A percentile compares a stretch with the other conserved stretches of the same genome.
Evolutionary conservation across 2,888 invertebrate genomes (phyloP).

Genomic region (Noctua comes): DNA sequence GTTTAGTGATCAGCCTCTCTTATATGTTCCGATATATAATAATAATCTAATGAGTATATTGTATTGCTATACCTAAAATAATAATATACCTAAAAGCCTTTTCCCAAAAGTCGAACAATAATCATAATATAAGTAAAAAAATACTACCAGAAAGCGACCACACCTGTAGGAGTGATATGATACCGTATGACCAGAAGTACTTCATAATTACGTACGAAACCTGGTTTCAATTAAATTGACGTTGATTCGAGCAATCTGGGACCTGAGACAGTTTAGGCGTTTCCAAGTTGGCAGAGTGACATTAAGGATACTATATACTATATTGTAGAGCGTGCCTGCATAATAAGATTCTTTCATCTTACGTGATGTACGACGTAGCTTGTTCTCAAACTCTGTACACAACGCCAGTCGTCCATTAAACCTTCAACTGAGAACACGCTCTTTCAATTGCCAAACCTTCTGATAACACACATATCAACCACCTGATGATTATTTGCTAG

Average conservation of each 20-base stretch:
- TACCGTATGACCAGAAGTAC: slow-evolving; percentile 6
- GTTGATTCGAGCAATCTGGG: slow-evolving; percentile 14
- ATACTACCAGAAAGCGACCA: slow-evolving; percentile 23
- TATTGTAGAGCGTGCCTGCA: neutral
- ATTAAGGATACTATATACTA: neutral
- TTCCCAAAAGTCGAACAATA: slow-evolving; percentile 3
- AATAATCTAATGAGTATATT: slow-evolving; percentile 25
- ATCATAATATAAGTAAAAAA: slow-evolving; percentile 14
- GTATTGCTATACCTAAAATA: slow-evolving; percentile 5
- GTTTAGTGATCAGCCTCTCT: slow-evolving; percentile 39
- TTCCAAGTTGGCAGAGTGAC: slow-evolving; percentile 32
- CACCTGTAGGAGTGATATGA: neutral
- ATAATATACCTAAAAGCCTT: slow-evolving; percentile 34
- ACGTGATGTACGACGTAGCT: neutral
- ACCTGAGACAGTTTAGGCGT: slow-evolving; percentile 12
- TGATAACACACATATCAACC: neutral
- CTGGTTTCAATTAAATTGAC: slow-evolving; percentile 1
- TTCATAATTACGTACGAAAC: neutral
- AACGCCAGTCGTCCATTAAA: neutral
- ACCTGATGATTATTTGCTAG: neutral
- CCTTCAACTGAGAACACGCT: neutral
- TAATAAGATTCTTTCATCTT: neutral
- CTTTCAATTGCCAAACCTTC: neutral
- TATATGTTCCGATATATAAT: slow-evolving; percentile 48
- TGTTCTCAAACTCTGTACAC: neutral